Evolutionary conservation across 23 tunicate genomes (phyloP).

Genomic region (Styela clava): DNA sequence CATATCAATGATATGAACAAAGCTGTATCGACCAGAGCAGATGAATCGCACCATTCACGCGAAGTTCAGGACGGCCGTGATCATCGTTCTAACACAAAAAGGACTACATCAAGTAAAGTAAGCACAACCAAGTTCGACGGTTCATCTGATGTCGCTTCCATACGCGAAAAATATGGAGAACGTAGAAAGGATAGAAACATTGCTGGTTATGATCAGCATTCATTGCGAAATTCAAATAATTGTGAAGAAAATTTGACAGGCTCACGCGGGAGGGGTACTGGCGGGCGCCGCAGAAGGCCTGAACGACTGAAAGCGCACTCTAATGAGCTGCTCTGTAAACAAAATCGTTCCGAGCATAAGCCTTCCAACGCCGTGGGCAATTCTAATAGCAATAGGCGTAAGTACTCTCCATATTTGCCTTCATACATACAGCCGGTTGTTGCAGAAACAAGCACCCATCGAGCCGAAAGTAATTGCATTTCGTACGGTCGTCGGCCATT

Average conservation of each 20-base stretch:
- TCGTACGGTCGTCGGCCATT: background rate
- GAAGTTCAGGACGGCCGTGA: constrained; percentile 11
- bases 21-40: background rate
- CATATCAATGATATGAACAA: background rate
- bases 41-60: background rate
- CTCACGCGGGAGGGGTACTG: background rate
- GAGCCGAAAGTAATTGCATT: background rate
- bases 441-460: background rate
- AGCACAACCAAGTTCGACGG: background rate
- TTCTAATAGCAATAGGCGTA: background rate
- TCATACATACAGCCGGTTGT: constrained; percentile 22
- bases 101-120: background rate
- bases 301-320: background rate
- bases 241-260: background rate
- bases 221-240: background rate
- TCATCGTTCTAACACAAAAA: constrained; percentile 8
- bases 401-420: constrained; percentile 14
- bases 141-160: constrained; percentile 4
- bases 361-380: background rate
- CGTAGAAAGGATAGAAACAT: background rate
- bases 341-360: background rate
- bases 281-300: background rate
- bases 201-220: background rate
- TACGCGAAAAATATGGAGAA: constrained; percentile 20
- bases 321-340: background rate